Percentiles rank a stretch among this genome's conserved stretches.
Conservation (phyloP, 2,888 invertebrate species). For the Cryptosula pallasiana region DNA sequence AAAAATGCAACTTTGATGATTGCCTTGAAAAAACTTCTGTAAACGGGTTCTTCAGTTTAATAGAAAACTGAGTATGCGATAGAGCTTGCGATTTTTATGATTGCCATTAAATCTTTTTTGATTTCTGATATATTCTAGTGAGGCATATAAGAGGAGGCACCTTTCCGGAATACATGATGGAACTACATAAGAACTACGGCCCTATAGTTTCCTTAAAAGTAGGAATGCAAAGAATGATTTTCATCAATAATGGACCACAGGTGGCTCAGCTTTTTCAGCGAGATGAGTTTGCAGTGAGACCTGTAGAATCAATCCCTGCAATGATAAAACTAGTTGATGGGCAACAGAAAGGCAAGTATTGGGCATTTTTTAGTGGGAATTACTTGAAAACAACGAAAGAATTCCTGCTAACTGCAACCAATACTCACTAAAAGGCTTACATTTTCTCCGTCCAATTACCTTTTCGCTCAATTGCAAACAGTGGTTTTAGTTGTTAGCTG, state of each 20-base stretch:
- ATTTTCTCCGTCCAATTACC: too few species aligned
- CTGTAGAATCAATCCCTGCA: background rate
- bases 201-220: conserved; percentile 19
- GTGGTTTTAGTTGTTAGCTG: too few species aligned
- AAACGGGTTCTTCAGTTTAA: too few species aligned
- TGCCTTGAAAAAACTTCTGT: too few species aligned
- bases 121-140: background rate
- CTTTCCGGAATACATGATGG: background rate
- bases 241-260: background rate
- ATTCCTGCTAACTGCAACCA: too few species aligned
- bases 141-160: background rate
- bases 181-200: conserved; percentile 5
- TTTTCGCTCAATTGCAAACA: too few species aligned
- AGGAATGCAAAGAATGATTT: background rate
- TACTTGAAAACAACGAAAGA: too few species aligned
- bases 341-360: background rate
- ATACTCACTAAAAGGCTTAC: too few species aligned
- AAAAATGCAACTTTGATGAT: too few species aligned
- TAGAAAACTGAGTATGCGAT: too few species aligned
- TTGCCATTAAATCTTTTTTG: background rate
- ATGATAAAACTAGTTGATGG: background rate
- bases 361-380: too few species aligned
- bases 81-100: too few species aligned
- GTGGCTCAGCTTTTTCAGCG: background rate
- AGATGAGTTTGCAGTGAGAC: background rate